Conservation (phyloP, 2,113 vertebrate genomes). For the Gobio gobio region DNA sequence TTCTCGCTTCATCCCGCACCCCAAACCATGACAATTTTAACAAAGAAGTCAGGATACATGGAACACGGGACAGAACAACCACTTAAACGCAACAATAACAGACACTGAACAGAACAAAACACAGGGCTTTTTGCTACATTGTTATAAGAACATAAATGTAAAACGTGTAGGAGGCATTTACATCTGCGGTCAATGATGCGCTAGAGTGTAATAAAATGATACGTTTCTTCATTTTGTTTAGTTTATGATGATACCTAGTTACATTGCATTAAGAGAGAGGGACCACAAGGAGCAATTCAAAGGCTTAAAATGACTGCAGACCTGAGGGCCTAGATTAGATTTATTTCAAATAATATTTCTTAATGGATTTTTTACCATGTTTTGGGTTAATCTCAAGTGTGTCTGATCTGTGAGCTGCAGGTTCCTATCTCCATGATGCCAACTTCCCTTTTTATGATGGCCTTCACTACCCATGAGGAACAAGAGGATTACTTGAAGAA, state of each 20-base stretch:
- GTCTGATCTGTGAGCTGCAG: neutral
- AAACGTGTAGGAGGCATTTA: neutral
- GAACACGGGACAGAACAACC: too few species aligned
- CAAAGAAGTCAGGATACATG: too few species aligned
- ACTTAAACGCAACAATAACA: too few species aligned
- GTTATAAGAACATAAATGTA: neutral
- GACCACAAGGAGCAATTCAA: neutral
- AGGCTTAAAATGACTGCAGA: neutral
- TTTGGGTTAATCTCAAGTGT: neutral
- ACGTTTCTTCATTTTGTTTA: neutral
- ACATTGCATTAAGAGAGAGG: neutral
- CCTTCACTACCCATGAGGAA: neutral
- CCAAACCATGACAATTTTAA: too few species aligned
- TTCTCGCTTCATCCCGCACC: too few species aligned
- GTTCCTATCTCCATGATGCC: neutral
- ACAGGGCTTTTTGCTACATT: neutral
- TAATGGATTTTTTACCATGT: neutral
- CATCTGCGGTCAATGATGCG: neutral
- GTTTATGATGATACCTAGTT: neutral
- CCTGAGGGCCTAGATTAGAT: neutral
- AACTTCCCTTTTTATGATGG: neutral
- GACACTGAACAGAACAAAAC: too few species aligned
- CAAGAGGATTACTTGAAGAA: conserved; percentile 7
- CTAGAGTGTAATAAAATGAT: neutral
- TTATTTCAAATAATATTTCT: neutral